phyloP scores from a whole-genome alignment of 1,140 invertebrate genomes.

The Cydia pomonella region DNA sequence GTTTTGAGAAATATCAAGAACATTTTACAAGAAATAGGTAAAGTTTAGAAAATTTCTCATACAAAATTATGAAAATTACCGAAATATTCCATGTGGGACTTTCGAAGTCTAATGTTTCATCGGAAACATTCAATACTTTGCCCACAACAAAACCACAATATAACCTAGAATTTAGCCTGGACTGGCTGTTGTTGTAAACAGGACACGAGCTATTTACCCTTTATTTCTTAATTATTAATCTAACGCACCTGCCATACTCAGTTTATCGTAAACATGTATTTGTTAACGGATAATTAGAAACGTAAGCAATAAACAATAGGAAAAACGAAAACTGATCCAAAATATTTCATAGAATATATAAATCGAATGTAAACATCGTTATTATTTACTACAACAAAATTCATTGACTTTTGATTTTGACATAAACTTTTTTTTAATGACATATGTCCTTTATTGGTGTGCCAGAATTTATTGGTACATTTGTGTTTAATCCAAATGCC shows the following conservation, averaged over 20 bases:
- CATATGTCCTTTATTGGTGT: background rate
- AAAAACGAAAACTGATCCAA: conserved; percentile 52
- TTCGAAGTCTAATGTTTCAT: too few species aligned
- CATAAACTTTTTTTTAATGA: background rate
- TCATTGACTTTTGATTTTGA: conserved; percentile 34
- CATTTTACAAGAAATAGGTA: too few species aligned
- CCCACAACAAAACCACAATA: too few species aligned
- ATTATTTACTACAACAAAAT: conserved; percentile 38
- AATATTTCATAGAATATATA: conserved; percentile 44
- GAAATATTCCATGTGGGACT: too few species aligned
- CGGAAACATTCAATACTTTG: too few species aligned
- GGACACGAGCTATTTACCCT: too few species aligned
- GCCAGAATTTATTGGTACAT: background rate
- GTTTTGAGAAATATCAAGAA: too few species aligned
- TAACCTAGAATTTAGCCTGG: too few species aligned
- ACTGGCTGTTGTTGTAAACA: too few species aligned
- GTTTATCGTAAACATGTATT: conserved; percentile 1
- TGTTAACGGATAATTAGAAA: background rate
- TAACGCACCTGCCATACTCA: conserved; percentile 33
- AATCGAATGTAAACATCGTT: conserved; percentile 47
- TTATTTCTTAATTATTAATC: background rate
- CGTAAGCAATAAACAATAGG: conserved; percentile 28
- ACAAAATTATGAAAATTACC: too few species aligned
- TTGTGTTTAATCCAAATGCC: too few species aligned
- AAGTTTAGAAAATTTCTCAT: too few species aligned